These are phyloP conservation scores for Lophochroa leadbeateri DNA, from an alignment of 2,113 vertebrate species.

Conservation along the genomic window DNA sequence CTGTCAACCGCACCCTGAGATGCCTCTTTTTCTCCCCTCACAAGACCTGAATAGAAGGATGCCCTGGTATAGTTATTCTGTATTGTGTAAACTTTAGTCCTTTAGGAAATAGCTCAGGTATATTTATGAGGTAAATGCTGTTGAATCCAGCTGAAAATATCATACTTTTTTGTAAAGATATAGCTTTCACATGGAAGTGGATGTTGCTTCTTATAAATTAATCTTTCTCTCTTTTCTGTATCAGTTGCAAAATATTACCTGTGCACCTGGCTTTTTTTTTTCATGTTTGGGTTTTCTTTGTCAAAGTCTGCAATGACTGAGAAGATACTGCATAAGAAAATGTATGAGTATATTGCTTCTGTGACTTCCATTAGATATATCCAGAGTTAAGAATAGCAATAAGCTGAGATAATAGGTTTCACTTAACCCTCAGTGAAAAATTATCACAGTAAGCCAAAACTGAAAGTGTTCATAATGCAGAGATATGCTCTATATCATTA, in stretches of 20 bases:
- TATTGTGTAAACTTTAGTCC: background rate
- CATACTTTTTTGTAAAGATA: background rate
- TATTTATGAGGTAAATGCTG: background rate
- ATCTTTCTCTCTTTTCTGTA: background rate
- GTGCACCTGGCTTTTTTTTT: background rate
- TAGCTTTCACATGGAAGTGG: background rate
- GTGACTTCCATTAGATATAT: background rate
- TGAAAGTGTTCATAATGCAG: background rate
- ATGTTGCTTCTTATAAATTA: background rate
- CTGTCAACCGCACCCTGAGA: background rate
- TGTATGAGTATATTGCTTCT: background rate
- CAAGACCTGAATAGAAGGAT: background rate
- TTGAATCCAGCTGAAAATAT: background rate
- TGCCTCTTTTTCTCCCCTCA: background rate
- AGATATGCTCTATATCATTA: background rate
- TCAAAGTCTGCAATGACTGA: background rate
- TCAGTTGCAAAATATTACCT: background rate
- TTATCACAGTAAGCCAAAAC: background rate
- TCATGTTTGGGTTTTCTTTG: background rate
- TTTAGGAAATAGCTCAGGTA: background rate
- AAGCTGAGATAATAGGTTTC: background rate
- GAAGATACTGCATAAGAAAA: background rate
- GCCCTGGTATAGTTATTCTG: background rate
- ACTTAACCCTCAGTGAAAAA: background rate
- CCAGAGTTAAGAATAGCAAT: background rate